These are phyloP conservation scores for Dioctria rufipes DNA, from an alignment of 2,888 invertebrate species.

Conservation along the genomic window DNA sequence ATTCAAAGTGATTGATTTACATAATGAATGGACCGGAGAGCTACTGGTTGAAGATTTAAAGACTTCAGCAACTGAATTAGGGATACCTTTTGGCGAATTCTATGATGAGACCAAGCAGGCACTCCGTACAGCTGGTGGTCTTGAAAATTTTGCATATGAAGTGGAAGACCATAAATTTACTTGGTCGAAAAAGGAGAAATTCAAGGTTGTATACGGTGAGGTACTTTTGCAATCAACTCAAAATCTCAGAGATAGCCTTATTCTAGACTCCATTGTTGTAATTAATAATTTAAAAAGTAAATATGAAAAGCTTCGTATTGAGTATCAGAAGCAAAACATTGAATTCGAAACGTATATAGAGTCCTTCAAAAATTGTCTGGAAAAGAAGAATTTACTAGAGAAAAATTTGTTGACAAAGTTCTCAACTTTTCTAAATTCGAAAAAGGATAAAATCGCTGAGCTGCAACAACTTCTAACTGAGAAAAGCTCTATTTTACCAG, in stretches of 20 bases:
- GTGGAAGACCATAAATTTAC: constrained; percentile 61
- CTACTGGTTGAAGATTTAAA: constrained; percentile 62
- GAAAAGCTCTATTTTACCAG: constrained; percentile 1
- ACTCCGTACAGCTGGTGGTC: constrained; percentile 62
- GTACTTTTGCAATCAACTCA: constrained; percentile 56
- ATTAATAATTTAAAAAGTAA: constrained; percentile 2
- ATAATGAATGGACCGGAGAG: constrained; percentile 57
- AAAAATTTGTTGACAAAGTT: constrained; percentile 64
- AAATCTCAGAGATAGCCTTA: constrained; percentile 8
- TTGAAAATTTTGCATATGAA: constrained; percentile 62
- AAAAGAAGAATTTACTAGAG: constrained; percentile 61
- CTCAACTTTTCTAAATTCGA: constrained; percentile 64
- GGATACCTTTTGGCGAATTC: constrained; percentile 62
- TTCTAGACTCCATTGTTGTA: constrained; percentile 26
- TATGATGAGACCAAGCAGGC: constrained; percentile 63
- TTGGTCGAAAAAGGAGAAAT: constrained; percentile 63
- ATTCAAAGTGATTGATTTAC: constrained; percentile 16
- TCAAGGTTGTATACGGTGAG: constrained; percentile 63
- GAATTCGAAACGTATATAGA: constrained; percentile 58
- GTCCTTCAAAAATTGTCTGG: constrained; percentile 62
- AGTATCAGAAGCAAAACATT: constrained; percentile 40
- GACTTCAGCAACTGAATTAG: constrained; percentile 63
- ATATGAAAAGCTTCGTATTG: neutral
- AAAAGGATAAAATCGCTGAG: constrained; percentile 65
- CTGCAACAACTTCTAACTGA: constrained; percentile 59